Conservation (phyloP, 2,888 invertebrate species). For the Rhimphoctona megacephalus region DNA sequence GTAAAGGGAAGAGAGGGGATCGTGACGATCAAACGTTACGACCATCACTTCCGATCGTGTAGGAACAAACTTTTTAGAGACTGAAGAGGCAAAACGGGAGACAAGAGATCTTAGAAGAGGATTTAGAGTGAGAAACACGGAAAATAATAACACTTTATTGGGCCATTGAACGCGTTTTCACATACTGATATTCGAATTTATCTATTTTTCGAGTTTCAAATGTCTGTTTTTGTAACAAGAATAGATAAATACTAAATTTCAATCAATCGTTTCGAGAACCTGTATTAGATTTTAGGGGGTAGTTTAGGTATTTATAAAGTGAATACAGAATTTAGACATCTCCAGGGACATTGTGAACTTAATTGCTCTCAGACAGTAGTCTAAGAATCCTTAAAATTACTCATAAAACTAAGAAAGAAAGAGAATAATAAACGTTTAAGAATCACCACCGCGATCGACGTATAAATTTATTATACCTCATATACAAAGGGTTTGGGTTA, state of each 20-base stretch:
- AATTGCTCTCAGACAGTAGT: neutral
- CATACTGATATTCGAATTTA: neutral
- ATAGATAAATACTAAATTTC: neutral
- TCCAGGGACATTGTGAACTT: neutral
- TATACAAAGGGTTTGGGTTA: conserved; percentile 26
- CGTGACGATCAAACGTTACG: conserved; percentile 49
- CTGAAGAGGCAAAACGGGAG: neutral
- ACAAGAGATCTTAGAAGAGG: neutral
- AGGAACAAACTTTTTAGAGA: conserved; percentile 6
- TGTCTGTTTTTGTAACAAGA: neutral
- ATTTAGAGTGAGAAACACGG: neutral
- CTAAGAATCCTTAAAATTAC: neutral
- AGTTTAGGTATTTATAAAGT: neutral
- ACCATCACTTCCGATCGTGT: conserved; percentile 6
- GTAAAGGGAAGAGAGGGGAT: neutral
- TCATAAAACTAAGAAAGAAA: conserved; percentile 2
- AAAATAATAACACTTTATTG: neutral
- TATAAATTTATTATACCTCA: conserved; percentile 46
- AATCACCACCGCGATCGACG: conserved; percentile 41
- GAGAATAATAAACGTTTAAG: conserved; percentile 34
- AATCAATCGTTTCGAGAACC: neutral
- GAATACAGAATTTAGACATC: neutral
- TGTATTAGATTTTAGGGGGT: neutral
- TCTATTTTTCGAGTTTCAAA: neutral
- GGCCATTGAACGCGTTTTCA: neutral